Evolutionary conservation across 2,888 invertebrate genomes (phyloP), one percentile per base, ranked within the genome.

Genomic region (Acleris emargana): DNA sequence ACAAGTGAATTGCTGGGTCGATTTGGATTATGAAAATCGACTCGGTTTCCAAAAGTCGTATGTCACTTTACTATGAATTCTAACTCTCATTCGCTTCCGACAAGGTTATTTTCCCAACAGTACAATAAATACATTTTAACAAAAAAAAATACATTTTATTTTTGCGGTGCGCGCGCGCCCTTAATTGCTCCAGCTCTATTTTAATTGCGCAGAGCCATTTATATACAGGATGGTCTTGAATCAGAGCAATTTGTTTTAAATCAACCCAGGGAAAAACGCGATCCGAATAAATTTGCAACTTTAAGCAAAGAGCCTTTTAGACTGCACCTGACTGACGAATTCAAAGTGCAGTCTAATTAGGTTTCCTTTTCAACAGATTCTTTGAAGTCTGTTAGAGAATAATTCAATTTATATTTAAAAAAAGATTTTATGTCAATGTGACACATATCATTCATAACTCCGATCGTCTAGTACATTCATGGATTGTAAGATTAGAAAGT

Each of bases 1-100:
- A 83, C 79, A 77, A 84, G 80, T 82, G 80, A 83, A 83, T 78
- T 82, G 69, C 64, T 57, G 72, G 74, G 74, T 79, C 76, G 77
- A 38, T 79, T 76, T 79, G 78, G 78, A 82, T 78, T 80, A 81
- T 76, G 77, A 77, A 69, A 71, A 73, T 73, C 59, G 13, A 38
- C 13, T 38, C 38, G 38, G 3, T 13, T 38, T 13, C 13, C 4
- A 38, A 38, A 38, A 3, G 11, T 32, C 32, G 9, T 32, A 9
- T 32, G 28, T 9, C 7, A 28, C 28, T 28, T 28, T 28, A 28
- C 38, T 3, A 38, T 38, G 13, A 13, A 38, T 38, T 38, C 9
- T 3, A 38, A 38, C 13, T 38, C 13, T 38, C 4, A 38, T 3
- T 28, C 7, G 28, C 28, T 32, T 9, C 0, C 1, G 2, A 9